A percentile compares a stretch with the other conserved stretches of the same genome.
Conservation (phyloP, 2,888 invertebrate genomes). For the Luffia ferchaultella region DNA sequence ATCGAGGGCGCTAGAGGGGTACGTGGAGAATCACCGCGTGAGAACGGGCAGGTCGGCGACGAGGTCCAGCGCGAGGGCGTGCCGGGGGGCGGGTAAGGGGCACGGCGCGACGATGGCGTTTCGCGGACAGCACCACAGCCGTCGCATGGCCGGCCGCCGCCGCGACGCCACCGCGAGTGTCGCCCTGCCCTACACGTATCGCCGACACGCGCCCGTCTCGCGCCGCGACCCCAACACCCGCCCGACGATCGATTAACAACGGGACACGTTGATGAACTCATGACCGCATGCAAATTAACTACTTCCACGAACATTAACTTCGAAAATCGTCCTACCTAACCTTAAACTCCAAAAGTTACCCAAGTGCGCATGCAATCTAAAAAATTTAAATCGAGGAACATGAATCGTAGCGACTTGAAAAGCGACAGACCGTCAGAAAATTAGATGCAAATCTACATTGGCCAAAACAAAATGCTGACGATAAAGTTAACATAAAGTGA, state of each 20-base stretch:
- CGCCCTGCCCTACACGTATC: constrained; percentile 41
- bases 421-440: too few relatives aligned
- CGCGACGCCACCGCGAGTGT: constrained; percentile 45
- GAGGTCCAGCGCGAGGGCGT: constrained; percentile 36
- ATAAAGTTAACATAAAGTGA: background rate
- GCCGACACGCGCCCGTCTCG: constrained; percentile 12
- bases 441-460: background rate
- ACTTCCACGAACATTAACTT: background rate
- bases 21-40: constrained; percentile 37
- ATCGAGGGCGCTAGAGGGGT: constrained; percentile 15
- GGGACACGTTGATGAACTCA: constrained; percentile 40
- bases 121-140: constrained; percentile 40
- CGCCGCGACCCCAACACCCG: constrained; percentile 17
- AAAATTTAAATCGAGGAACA: too few relatives aligned
- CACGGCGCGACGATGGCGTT: constrained; percentile 23
- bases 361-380: too few relatives aligned
- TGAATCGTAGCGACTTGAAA: too few relatives aligned
- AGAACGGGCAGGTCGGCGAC: constrained; percentile 48
- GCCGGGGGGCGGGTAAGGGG: constrained; percentile 15
- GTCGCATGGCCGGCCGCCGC: constrained; percentile 46
- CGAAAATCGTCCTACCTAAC: too few relatives aligned
- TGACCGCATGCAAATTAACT: constrained; percentile 23
- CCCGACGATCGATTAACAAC: constrained; percentile 29
- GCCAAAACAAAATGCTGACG: background rate
- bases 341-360: too few relatives aligned